A percentile compares a stretch with the other conserved stretches of the same genome.
Evolutionary conservation across 2,797 vertebrate genomes (phyloP).

Genomic region (Scomberomorus guttatus): DNA sequence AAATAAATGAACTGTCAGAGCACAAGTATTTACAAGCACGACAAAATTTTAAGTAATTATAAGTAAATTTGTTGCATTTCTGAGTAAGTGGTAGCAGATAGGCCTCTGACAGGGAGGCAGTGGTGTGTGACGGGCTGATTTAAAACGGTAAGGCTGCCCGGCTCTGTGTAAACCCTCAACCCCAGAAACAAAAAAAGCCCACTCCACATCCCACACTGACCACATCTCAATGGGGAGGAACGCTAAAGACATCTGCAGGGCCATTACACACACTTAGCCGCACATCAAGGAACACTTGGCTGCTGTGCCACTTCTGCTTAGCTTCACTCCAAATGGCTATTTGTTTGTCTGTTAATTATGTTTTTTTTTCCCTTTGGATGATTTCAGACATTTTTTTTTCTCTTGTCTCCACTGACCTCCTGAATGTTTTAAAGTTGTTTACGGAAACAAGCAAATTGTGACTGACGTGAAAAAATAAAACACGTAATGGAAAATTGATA

Average conservation of each 20-base stretch:
- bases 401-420: conserved; percentile 8
- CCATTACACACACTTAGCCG: conserved; percentile 74
- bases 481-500: conserved; percentile 65
- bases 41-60: conserved; percentile 86
- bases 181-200: conserved; percentile 45
- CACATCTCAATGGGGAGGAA: conserved; percentile 66
- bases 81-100: conserved; percentile 90
- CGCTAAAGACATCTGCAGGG: conserved; percentile 72
- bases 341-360: conserved; percentile 55
- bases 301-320: conserved; percentile 59
- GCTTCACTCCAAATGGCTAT: conserved; percentile 43
- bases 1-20: conserved; percentile 91
- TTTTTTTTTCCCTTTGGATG: conserved; percentile 17
- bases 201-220: conserved; percentile 62
- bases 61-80: conserved; percentile 87
- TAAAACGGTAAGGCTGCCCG: conserved; percentile 53
- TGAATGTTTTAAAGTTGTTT: conserved; percentile 50
- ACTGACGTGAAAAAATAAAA: conserved; percentile 42
- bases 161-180: conserved; percentile 54
- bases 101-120: conserved; percentile 71
- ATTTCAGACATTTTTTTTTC: conserved; percentile 21
- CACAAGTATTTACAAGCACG: conserved; percentile 84
- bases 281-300: conserved; percentile 69
- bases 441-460: conserved; percentile 42
- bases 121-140: conserved; percentile 77